Evolutionary conservation across 2,888 invertebrate species (phyloP), one percentile per base, ranked within the genome.

Genomic region (Noctua comes): DNA sequence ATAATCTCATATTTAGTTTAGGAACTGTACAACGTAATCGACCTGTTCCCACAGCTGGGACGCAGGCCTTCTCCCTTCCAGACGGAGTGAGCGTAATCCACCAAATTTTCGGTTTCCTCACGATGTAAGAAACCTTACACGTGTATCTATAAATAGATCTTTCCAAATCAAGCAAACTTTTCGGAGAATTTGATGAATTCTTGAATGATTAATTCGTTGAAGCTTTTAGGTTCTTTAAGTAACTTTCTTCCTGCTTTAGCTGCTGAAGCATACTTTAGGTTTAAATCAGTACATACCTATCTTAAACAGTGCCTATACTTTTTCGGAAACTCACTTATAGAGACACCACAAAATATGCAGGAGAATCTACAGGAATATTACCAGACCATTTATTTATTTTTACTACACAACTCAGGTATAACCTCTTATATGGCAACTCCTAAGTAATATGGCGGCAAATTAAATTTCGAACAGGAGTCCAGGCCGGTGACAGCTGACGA

Each of bases 401-500:
- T 57, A 59, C 51, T 51, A 62, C 48, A 65, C 48, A 77, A 46
- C 62, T 43, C 65, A 64, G 71, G 74, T 51, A 85, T 65, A 74
- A 40, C 51, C 48, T 70, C 59, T 27, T 65, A 48, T 69, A 75
- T 27, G 48, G 81, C 73, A 83, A 82, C 86, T 87, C 86, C 83
- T 81, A 88, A 87, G 90, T 91, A 91, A 92, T 89, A 90, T 89
- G 91, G 93, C 92, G 92, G 92, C 90, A 95, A 95, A 95, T 95
- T 95, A 94, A 95, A 95, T 95, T 95, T 95, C 92, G 90, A 92
- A 91, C 89, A 89, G 89, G 88, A 89, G 90, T 91, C 90, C 89
- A 90, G 90, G 92, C 84, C 88, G 90, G 90, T 94, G 95, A 95
- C 95, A 95, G 94, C 91, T 95, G 95, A 95, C 95, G 95, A 95